phyloP scores from a whole-genome alignment of 2,888 invertebrate genomes.

The Sesia bembeciformis region DNA sequence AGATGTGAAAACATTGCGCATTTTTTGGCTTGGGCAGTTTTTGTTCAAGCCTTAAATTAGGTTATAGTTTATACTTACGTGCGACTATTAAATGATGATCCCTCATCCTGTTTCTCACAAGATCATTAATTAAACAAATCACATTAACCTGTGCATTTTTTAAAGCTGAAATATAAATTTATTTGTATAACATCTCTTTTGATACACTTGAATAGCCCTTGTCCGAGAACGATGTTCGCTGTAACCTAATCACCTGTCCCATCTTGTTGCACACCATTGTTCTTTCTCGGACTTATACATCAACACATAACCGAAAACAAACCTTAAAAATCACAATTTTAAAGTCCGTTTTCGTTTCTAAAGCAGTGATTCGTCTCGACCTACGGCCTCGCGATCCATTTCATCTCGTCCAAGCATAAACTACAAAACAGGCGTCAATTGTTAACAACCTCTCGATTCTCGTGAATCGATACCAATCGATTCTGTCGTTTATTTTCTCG shows the following conservation, averaged over 20 bases:
- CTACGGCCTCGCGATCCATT: conserved; percentile 67
- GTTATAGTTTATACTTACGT: too few relatives aligned
- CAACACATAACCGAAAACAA: conserved; percentile 4
- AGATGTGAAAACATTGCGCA: too few relatives aligned
- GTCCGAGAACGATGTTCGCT: conserved; percentile 29
- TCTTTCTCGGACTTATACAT: conserved; percentile 18
- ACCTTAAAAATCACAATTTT: background rate
- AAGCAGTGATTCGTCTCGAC: conserved; percentile 8
- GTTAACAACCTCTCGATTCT: conserved; percentile 69
- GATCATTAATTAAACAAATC: too few relatives aligned
- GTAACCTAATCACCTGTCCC: conserved; percentile 50
- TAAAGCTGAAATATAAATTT: background rate
- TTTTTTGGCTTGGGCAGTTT: too few relatives aligned
- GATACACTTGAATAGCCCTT: conserved; percentile 19
- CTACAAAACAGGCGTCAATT: conserved; percentile 67
- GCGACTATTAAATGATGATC: too few relatives aligned
- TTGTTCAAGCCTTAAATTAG: too few relatives aligned
- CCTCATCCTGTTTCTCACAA: too few relatives aligned
- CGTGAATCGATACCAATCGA: conserved; percentile 65
- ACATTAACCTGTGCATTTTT: too few relatives aligned
- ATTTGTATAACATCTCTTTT: conserved; percentile 4
- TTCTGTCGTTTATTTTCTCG: conserved; percentile 62
- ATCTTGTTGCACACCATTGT: conserved; percentile 53
- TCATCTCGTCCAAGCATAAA: conserved; percentile 65
- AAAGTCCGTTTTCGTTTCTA: background rate